Percentiles rank a stretch among this genome's conserved stretches.
These are phyloP conservation scores for Ellobius talpinus DNA, from an alignment of 2,113 vertebrate species.

Conservation along the genomic window DNA sequence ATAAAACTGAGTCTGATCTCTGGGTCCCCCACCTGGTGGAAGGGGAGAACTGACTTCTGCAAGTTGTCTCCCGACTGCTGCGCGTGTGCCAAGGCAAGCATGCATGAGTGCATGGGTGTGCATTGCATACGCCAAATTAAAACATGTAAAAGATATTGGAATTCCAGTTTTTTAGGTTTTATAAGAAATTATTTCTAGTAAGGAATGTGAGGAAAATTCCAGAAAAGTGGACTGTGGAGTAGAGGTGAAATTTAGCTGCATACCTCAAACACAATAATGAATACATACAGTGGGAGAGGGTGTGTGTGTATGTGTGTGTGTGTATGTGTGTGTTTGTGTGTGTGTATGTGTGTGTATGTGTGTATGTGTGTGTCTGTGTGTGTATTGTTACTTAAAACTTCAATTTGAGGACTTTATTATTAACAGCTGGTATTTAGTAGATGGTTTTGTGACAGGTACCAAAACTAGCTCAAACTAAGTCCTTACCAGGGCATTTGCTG, in stretches of 20 bases:
- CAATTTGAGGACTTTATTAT: background rate
- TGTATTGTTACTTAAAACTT: slow-evolving; percentile 6
- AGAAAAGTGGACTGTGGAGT: background rate
- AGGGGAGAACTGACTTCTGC: background rate
- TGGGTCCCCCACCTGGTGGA: background rate
- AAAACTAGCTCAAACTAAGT: background rate
- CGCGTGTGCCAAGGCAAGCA: too few relatives aligned
- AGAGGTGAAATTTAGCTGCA: background rate
- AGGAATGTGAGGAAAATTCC: background rate
- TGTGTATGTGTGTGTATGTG: too few relatives aligned
- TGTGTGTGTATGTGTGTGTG: background rate
- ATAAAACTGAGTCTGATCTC: background rate
- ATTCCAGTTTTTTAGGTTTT: background rate
- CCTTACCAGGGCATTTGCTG: background rate
- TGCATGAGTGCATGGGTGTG: background rate
- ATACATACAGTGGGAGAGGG: background rate
- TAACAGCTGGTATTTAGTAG: background rate
- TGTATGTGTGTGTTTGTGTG: too few relatives aligned
- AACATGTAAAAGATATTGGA: background rate
- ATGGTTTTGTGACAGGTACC: background rate
- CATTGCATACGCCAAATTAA: background rate
- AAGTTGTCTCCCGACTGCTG: background rate
- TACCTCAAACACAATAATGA: background rate
- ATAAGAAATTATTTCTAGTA: background rate
- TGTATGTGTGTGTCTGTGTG: background rate